phyloP scores from a whole-genome alignment of 1,140 invertebrate genomes.

The Aphidius ervi region DNA sequence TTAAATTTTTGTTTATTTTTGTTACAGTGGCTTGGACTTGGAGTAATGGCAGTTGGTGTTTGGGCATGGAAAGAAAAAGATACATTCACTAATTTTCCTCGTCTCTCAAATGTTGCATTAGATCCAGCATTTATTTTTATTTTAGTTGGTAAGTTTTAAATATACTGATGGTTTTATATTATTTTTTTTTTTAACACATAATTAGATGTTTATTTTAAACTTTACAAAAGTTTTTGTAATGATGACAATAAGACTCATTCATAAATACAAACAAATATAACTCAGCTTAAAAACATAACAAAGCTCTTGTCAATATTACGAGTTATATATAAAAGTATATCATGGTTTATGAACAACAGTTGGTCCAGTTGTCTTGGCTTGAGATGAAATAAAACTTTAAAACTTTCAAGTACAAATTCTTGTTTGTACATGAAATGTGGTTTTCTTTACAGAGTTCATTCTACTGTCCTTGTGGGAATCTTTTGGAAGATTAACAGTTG shows the following conservation, averaged over 20 bases:
- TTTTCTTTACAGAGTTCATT: slow-evolving; percentile 16
- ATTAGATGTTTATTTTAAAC: not conserved
- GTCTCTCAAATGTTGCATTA: slow-evolving; percentile 83
- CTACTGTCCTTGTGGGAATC: not conserved
- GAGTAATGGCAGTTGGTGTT: slow-evolving; percentile 82
- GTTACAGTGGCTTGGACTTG: slow-evolving; percentile 78
- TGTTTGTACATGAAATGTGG: slow-evolving; percentile 12
- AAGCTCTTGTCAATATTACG: too few species aligned
- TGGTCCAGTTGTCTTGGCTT: too few species aligned
- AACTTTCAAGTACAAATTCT: slow-evolving; percentile 19
- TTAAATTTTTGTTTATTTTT: slow-evolving; percentile 36
- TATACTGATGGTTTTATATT: too few species aligned
- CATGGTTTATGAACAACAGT: too few species aligned
- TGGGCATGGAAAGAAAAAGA: slow-evolving; percentile 98
- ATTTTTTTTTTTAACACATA: not conserved
- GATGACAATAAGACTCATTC: too few species aligned
- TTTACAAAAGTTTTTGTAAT: not conserved
- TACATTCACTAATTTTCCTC: slow-evolving; percentile 86
- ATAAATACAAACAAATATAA: not conserved
- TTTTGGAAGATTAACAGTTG: slow-evolving; percentile 13
- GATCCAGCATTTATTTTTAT: slow-evolving; percentile 96
- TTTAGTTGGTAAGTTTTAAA: slow-evolving; percentile 68
- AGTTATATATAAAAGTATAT: too few species aligned
- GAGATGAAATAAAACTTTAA: not conserved
- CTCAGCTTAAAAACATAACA: not conserved